Conservation (phyloP, 2,888 invertebrate genomes). For the Trissolcus brochymenae region DNA sequence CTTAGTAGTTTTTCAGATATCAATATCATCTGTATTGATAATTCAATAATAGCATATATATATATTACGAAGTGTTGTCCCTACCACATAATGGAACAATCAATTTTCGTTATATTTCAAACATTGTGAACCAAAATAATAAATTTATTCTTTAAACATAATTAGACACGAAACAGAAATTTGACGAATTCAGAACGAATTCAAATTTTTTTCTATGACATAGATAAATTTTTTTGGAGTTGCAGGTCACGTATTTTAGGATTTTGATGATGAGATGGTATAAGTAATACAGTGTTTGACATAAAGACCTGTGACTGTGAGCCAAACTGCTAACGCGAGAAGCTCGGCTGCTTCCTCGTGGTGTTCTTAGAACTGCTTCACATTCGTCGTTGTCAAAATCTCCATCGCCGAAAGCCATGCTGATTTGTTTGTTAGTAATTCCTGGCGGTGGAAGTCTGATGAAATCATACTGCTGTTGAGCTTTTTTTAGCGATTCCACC, state of each 20-base stretch:
- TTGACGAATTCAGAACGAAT: too few species aligned
- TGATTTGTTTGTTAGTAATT: slow-evolving; percentile 69
- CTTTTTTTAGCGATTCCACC: slow-evolving; percentile 73
- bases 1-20: too few species aligned
- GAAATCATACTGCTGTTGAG: slow-evolving; percentile 71
- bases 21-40: too few species aligned
- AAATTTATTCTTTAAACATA: too few species aligned
- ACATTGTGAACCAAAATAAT: too few species aligned
- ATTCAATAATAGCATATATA: neutral
- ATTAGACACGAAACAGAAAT: too few species aligned
- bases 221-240: too few species aligned
- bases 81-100: too few species aligned
- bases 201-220: too few species aligned
- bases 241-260: too few species aligned
- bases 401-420: slow-evolving; percentile 70
- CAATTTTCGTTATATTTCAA: too few species aligned
- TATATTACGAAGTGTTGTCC: too few species aligned
- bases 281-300: slow-evolving; percentile 5
- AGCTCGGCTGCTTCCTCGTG: slow-evolving; percentile 78
- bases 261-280: neutral
- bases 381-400: slow-evolving; percentile 73
- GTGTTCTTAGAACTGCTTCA: slow-evolving; percentile 73
- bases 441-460: slow-evolving; percentile 70
- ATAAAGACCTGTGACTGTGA: slow-evolving; percentile 82
- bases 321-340: slow-evolving; percentile 84